A percentile compares a stretch with the other conserved stretches of the same genome.
These are phyloP conservation scores for Odontothrips loti DNA, from an alignment of 2,888 invertebrate species.

Conservation along the genomic window DNA sequence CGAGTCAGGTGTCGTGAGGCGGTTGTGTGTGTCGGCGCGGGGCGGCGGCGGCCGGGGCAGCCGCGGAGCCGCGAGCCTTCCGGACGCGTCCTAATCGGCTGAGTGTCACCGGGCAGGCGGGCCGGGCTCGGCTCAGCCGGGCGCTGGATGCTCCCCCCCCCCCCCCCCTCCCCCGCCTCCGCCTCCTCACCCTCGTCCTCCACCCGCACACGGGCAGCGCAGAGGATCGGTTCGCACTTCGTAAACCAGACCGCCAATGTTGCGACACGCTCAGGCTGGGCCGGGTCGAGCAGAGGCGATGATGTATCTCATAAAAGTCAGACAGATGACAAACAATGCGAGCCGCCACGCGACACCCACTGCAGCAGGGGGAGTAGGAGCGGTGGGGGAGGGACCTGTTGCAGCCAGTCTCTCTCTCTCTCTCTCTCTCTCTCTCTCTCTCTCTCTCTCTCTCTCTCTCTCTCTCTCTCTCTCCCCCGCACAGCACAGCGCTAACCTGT, in stretches of 20 bases:
- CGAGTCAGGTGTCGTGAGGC: not conserved
- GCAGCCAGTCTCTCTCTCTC: not conserved
- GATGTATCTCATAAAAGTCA: not conserved
- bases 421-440: too few species aligned
- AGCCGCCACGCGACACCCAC: too few species aligned
- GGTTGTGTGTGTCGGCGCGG: too few species aligned
- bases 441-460: too few species aligned
- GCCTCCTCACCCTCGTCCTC: not conserved
- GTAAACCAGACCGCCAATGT: not conserved
- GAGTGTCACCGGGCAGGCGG: not conserved
- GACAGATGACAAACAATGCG: not conserved
- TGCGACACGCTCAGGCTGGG: not conserved
- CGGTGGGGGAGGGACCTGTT: conserved; percentile 4
- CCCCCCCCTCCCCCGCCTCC: not conserved
- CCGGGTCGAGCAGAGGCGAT: not conserved
- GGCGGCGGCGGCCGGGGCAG: not conserved
- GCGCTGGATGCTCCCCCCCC: not conserved
- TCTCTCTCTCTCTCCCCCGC: too few species aligned
- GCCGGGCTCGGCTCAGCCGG: not conserved
- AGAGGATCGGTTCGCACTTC: not conserved
- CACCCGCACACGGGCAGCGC: not conserved
- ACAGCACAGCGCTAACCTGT: not conserved
- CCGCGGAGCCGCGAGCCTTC: not conserved
- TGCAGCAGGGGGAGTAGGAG: too few species aligned
- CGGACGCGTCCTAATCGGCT: conserved; percentile 12